These are phyloP conservation scores for Cyclargus thomasi DNA, from an alignment of 1,140 invertebrate species.

Conservation along the genomic window DNA sequence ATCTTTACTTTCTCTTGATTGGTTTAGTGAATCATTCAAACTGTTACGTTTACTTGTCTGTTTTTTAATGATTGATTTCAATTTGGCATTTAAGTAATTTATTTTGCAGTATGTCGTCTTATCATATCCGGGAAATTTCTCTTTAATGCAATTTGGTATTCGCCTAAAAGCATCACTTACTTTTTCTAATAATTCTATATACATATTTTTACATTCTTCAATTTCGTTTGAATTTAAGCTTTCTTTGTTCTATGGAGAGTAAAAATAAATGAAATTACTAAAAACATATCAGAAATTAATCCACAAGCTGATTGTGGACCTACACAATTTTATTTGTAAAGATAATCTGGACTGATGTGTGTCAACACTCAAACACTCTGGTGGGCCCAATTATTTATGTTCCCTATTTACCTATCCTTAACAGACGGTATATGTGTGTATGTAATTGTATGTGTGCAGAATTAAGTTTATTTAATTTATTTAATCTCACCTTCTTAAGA, in stretches of 20 bases:
- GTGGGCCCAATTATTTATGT: no score
- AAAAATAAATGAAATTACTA: not conserved
- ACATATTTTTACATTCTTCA: conserved; percentile 58
- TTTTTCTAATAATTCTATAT: conserved; percentile 67
- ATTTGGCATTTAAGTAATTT: conserved; percentile 48
- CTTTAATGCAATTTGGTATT: conserved; percentile 61
- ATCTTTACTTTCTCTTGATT: conserved; percentile 22
- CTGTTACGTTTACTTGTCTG: not conserved
- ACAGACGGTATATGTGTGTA: not conserved
- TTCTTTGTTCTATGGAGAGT: conserved; percentile 40
- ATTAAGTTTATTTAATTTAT: not conserved
- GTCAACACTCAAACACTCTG: no score
- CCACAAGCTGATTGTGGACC: no score
- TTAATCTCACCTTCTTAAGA: conserved; percentile 35
- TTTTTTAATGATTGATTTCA: conserved; percentile 38
- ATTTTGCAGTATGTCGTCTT: conserved; percentile 53
- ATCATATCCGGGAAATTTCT: conserved; percentile 63
- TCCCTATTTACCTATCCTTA: no score
- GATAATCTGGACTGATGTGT: no score
- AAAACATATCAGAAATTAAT: no score
- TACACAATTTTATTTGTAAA: no score
- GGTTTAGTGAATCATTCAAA: conserved; percentile 10
- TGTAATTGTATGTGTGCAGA: not conserved
- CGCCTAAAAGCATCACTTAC: conserved; percentile 60
- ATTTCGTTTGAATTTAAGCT: conserved; percentile 35